Evolutionary conservation across 2,113 vertebrate species (phyloP), one percentile per base, ranked within the genome.

Genomic region (Triplophysa dalaica): DNA sequence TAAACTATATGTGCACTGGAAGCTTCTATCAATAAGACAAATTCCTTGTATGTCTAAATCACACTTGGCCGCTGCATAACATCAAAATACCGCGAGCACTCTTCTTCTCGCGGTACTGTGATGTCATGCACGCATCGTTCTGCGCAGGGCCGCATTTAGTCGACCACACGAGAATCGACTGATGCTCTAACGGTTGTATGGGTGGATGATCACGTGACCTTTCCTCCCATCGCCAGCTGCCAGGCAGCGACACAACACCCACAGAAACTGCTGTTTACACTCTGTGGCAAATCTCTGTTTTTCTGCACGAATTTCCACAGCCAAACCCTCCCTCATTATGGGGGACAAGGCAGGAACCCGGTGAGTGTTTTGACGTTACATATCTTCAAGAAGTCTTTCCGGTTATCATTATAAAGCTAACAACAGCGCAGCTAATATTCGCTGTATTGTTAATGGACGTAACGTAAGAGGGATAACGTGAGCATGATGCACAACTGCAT

Each of bases 301-400:
- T 70, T 29, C 22, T 54, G n/a, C 38, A 61, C 41, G 11, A 54
- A 64, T 21, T 45, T 9, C 26, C 17, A 63, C 77, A 33, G 29
- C 67, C 29, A 67, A 45, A 65, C 89, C 84, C 90, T 86, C 80
- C 88, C 90, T 89, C 86, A 89, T 91, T 86, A 90, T 86, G 86
- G 88, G 90, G 86, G 90, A 91, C 84, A 92, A 89, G 82, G 90
- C 86, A 85, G 89, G 90, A 80, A 94, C 92, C 86, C 92, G 92
- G 93, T 94, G 88, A 83, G 79, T 70, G 50, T 67, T 24, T 63
- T 63, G 29, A 75, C 19, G 5, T 3, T 1, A 29, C 12, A 29
- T 38, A 9, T 2, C 17, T 58, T 29, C 61, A 60, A 0, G 3
- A 10, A 7, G 24, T 22, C 21, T 3, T 75, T 4, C 17, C 1